Percentiles rank a stretch among this genome's conserved stretches.
These are phyloP conservation scores for Eriosoma lanigerum DNA, from an alignment of 1,140 invertebrate genomes.

Conservation along the genomic window DNA sequence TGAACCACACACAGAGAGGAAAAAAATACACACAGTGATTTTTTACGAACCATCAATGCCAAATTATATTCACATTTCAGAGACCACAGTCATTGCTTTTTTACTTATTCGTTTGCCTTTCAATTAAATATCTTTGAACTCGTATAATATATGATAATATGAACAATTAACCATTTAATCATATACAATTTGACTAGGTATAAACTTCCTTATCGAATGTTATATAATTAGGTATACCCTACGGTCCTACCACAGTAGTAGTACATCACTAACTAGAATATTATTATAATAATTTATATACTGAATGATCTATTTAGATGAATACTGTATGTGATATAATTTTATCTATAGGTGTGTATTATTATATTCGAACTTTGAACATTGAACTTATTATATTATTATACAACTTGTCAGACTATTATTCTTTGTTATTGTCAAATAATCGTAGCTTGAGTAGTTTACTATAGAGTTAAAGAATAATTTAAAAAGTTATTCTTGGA, in stretches of 20 bases:
- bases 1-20: neutral
- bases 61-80: neutral
- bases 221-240: too few species aligned
- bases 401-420: too few species aligned
- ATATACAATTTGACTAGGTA: neutral
- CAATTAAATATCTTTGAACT: neutral
- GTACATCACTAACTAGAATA: too few species aligned
- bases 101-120: neutral
- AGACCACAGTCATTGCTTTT: neutral
- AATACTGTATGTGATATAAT: too few species aligned
- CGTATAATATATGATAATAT: neutral
- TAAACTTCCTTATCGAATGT: too few species aligned
- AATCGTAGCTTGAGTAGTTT: neutral
- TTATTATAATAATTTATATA: too few species aligned
- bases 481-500: neutral
- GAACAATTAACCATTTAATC: neutral
- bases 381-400: too few species aligned
- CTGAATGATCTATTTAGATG: too few species aligned
- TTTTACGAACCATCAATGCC: slow-evolving; percentile 1
- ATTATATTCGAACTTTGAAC: too few species aligned
- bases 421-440: neutral
- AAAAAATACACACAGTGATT: neutral
- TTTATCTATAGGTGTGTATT: too few species aligned
- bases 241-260: too few species aligned
- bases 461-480: neutral